A percentile compares a stretch with the other conserved stretches of the same genome.
phyloP scores from a whole-genome alignment of 2,888 invertebrate species.

The Glyphotaelius pellucidus region DNA sequence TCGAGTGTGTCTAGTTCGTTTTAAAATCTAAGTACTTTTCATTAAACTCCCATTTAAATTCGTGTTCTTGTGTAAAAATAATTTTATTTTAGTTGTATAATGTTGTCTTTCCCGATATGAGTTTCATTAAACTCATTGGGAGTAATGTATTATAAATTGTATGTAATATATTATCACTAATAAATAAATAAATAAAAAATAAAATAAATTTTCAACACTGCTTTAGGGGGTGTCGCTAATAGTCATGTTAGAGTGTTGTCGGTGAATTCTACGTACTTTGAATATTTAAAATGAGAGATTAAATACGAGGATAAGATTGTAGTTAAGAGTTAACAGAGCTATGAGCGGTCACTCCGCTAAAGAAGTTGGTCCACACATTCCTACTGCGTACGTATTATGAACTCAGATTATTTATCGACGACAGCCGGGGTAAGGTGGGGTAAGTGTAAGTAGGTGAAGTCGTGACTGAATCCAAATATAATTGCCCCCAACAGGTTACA shows the following conservation, averaged over 20 bases:
- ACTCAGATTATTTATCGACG: slow-evolving; percentile 60
- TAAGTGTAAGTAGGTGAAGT: slow-evolving; percentile 66
- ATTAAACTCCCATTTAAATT: too few relatives aligned
- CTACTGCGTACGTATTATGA: slow-evolving; percentile 19
- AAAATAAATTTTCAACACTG: background rate
- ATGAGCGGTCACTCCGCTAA: background rate
- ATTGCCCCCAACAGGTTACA: slow-evolving; percentile 66
- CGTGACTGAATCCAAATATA: slow-evolving; percentile 66
- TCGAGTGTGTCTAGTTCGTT: too few relatives aligned
- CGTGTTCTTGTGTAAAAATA: too few relatives aligned
- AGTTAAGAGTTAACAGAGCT: background rate
- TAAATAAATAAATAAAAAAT: too few relatives aligned
- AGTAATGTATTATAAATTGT: too few relatives aligned
- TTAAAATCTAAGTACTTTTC: too few relatives aligned
- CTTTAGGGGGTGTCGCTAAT: background rate
- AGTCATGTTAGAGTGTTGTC: background rate
- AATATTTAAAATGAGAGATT: background rate
- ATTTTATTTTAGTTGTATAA: too few relatives aligned
- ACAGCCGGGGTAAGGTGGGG: slow-evolving; percentile 53
- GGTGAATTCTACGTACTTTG: background rate
- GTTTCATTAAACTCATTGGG: too few relatives aligned
- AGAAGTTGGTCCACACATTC: background rate
- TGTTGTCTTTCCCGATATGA: too few relatives aligned
- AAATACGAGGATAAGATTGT: background rate
- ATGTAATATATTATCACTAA: too few relatives aligned